Evolutionary conservation across 37 sponge, comb jelly and placozoan species (phyloP), one percentile per base, ranked within the genome.

Genomic region (Ephydatia muelleri): DNA sequence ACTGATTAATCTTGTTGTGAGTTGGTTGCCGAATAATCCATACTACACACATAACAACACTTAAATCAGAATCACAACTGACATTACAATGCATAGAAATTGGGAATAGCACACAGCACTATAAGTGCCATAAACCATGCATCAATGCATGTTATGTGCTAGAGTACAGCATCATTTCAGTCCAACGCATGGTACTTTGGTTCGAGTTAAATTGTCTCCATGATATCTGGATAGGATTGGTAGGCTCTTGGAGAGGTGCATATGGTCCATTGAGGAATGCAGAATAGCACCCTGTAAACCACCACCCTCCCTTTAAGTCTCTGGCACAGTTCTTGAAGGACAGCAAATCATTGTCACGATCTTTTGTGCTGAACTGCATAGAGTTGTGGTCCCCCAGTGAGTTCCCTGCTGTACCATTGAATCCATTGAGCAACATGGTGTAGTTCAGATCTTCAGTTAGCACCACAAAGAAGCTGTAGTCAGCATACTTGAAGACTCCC

Each of bases 401-500:
- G 57, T 57, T 57, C 57, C 57, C 57, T 57, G 57, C 57, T 57
- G 57, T 57, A 14, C 57, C 57, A 57, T 57, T 57, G 57, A 57
- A 57, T 57, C 57, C 19, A 57, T 4, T 57, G 19, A 57, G 57
- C 16, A 57, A 57, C 57, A 57, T 57, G 57, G 57, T 57, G 57
- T 57, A 57, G 16, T 57, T 57, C 16, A 57, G 57, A 11, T 57
- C 57, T 57, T 57, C 57, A 57, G 57, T 57, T 57, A 57, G 57
- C 57, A 57, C 57, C 57, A 57, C 57, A 57, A 57, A 57, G 57
- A 57, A 57, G 57, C 57, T 57, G 57, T 57, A 57, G 57, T 57
- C 57, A 19, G 57, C 57, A 57, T 57, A 57, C 16, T 57, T 57
- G 57, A 57, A 57, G 57, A 57, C 57, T 57, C 57, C 57, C 16